These are phyloP conservation scores for Andrena praecox DNA, from an alignment of 2,888 invertebrate genomes.

Conservation along the genomic window DNA sequence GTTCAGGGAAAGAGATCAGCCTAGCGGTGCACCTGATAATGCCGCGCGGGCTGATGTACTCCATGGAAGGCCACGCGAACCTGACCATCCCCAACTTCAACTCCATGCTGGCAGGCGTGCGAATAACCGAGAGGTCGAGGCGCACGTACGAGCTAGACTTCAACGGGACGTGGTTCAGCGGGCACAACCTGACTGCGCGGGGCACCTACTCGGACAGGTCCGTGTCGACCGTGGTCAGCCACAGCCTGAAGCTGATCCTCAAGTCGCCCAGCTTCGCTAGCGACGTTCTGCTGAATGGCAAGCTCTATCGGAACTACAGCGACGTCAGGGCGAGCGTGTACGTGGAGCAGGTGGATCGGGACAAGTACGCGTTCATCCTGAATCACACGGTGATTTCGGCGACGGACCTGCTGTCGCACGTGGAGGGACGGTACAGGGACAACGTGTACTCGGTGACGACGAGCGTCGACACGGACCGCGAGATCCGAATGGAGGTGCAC, in stretches of 20 bases:
- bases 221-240: constrained; percentile 87
- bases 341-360: constrained; percentile 88
- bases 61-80: constrained; percentile 90
- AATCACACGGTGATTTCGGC: constrained; percentile 88
- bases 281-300: constrained; percentile 88
- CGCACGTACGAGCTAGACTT: constrained; percentile 91
- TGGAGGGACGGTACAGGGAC: constrained; percentile 89
- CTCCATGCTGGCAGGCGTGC: constrained; percentile 89
- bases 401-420: constrained; percentile 88
- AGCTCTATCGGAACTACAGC: constrained; percentile 89
- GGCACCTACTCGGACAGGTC: constrained; percentile 92
- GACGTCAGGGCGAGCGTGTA: constrained; percentile 89
- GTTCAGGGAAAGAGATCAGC: constrained; percentile 86
- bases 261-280: constrained; percentile 90
- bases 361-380: constrained; percentile 89
- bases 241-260: constrained; percentile 89
- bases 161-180: constrained; percentile 93
- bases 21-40: constrained; percentile 87
- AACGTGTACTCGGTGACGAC: constrained; percentile 90
- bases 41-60: constrained; percentile 89
- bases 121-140: constrained; percentile 89
- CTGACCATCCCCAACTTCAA: constrained; percentile 91
- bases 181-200: constrained; percentile 89
- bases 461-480: constrained; percentile 88
- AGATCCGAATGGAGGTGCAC: constrained; percentile 90